These are phyloP conservation scores for Melanotaenia trifasciata DNA, from an alignment of 2,797 vertebrate species.

Conservation along the genomic window DNA sequence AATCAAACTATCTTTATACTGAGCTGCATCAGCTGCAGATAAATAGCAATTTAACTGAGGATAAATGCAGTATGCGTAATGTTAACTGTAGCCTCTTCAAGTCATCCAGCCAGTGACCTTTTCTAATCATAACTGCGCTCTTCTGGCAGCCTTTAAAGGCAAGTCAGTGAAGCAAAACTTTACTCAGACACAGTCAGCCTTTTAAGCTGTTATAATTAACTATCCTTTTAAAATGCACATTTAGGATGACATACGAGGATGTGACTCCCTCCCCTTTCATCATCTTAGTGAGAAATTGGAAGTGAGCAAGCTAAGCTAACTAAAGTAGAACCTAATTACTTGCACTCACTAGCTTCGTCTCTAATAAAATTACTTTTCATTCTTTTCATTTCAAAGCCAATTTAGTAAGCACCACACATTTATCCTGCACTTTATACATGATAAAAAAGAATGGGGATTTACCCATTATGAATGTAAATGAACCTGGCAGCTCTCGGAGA, in stretches of 20 bases:
- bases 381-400: background rate
- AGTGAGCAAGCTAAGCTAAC: background rate
- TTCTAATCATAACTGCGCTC: constrained; percentile 21
- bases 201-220: background rate
- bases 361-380: background rate
- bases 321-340: background rate
- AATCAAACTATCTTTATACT: constrained; percentile 26
- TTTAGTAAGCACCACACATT: background rate
- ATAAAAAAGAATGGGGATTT: background rate
- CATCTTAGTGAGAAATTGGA: background rate
- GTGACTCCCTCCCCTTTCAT: too few relatives aligned
- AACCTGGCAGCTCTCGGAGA: background rate
- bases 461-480: background rate
- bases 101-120: constrained; percentile 35
- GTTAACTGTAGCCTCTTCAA: constrained; percentile 17
- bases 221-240: background rate
- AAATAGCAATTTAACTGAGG: constrained; percentile 35
- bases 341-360: background rate
- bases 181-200: background rate
- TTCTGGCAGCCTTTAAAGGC: constrained; percentile 5
- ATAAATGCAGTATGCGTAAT: constrained; percentile 26
- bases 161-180: background rate
- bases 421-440: background rate
- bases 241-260: background rate
- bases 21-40: constrained; percentile 33